Percentiles rank a stretch among this genome's conserved stretches.
These are phyloP conservation scores for Scortum barcoo DNA, from an alignment of 2,113 vertebrate species.

Conservation along the genomic window DNA sequence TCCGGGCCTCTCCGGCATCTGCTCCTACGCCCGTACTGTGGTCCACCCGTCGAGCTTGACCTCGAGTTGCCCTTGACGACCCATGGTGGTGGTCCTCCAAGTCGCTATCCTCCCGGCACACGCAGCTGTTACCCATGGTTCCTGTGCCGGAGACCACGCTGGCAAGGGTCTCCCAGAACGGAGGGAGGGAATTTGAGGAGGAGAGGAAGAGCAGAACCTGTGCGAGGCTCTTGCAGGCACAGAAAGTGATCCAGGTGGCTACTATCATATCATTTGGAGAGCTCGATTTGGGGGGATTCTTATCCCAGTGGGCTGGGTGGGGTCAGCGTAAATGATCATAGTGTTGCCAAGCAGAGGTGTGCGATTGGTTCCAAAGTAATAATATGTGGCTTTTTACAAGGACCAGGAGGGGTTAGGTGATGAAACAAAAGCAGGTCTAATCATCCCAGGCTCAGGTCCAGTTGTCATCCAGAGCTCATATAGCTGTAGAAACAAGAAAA, in stretches of 20 bases:
- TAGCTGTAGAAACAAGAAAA: conserved; percentile 44
- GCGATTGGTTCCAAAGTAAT: conserved; percentile 10
- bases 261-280: conserved; percentile 99
- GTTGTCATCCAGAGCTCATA: conserved; percentile 34
- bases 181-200: conserved; percentile 88
- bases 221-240: conserved; percentile 95
- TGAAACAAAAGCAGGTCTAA: conserved; percentile 21
- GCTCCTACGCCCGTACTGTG: conserved; percentile 71
- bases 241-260: conserved; percentile 95
- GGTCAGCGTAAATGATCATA: conserved; percentile 66
- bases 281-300: conserved; percentile 81
- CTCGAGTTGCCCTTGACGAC: conserved; percentile 79
- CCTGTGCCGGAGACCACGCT: conserved; percentile 78
- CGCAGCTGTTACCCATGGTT: conserved; percentile 97
- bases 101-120: conserved; percentile 96
- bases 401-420: conserved; percentile 25
- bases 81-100: conserved; percentile 88
- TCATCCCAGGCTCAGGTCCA: conserved; percentile 55
- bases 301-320: conserved; percentile 78
- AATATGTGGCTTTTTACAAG: conserved; percentile 23
- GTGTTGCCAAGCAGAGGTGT: conserved; percentile 52
- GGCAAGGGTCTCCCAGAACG: conserved; percentile 86
- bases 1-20: conserved; percentile 83
- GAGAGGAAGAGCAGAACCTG: conserved; percentile 92
- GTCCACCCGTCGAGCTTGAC: conserved; percentile 86